Base-by-base conservation (phyloP, 1,140 invertebrate species). In the Holcopasites calliopsidis region DNA sequence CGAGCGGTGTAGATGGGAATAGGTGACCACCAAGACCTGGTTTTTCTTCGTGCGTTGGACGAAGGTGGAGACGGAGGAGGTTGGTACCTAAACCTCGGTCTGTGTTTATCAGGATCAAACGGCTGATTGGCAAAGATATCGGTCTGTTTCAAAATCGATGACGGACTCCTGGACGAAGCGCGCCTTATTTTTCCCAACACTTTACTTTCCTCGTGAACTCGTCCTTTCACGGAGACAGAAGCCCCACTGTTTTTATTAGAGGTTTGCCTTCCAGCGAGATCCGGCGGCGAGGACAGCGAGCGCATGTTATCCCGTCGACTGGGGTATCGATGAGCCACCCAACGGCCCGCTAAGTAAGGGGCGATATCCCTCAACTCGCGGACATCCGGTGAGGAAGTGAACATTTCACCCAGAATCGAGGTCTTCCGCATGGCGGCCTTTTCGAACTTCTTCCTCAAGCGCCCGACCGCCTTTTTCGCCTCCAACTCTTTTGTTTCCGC, bases 301-400 rank as follows among this genome's bases (percentile, higher is more conserved):
- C 93, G 91, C 35, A 94, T 92, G 77, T 95, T 95, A 82, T 95
- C 94, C 54, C 92, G 91, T 11, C 92, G 90, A 81, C 90, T 94
- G 0, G 96, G 95, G 88, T 94, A 95, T 80, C 93, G 93, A 86
- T 97, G 95, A 10, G 96, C 95, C 38, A 95, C 93, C 96, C 96
- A 96, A 11, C 94, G 91, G 2, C 95, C 95, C 1, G 95, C 93
- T 70, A 96, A 88, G 89, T 96, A 96, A 0, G 95, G 94, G 6
- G 95, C 94, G 28, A 97, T 95, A 81, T 96, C 95, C 1, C 94
- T 92, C 1, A 97, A 90, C 84, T 97, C 96, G 71, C 94, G 93
- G 21, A 97, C 92, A 83, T 96, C 95, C 1, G 96, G 96, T 31
- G 95, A 94, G 0, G 96, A 97, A 1, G 95, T 95, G 83, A 96